phyloP scores from a whole-genome alignment of 2,113 vertebrate species.

The Microcebus griseorufus region DNA sequence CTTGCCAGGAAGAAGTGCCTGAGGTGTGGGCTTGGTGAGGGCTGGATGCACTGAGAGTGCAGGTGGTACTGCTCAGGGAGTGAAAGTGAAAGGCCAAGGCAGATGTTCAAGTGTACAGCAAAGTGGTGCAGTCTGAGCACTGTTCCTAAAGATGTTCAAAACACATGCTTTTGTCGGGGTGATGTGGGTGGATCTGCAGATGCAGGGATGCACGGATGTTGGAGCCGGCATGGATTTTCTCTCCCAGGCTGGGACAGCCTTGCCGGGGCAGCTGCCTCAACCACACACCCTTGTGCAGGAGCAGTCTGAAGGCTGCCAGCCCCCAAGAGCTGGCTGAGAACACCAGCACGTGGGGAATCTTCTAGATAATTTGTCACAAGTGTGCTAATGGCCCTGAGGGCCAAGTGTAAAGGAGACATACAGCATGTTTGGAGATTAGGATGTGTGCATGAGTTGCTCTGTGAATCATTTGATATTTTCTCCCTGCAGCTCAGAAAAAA shows the following conservation, averaged over 20 bases:
- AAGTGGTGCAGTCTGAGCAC: neutral
- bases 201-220: neutral
- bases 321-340: neutral
- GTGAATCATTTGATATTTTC: slow-evolving; percentile 41
- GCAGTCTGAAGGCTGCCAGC: neutral
- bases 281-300: neutral
- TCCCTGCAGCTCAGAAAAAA: slow-evolving; percentile 16
- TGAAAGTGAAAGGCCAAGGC: neutral
- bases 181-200: slow-evolving; percentile 23
- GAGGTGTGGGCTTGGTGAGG: neutral
- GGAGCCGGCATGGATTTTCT: neutral
- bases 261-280: neutral
- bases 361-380: slow-evolving; percentile 53
- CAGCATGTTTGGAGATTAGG: slow-evolving; percentile 43
- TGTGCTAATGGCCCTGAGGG: neutral
- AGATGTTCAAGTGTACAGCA: neutral
- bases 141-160: slow-evolving; percentile 15
- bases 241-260: neutral
- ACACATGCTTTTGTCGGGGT: neutral
- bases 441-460: slow-evolving; percentile 41
- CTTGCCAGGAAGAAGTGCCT: neutral
- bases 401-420: slow-evolving; percentile 33
- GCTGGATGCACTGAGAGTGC: neutral
- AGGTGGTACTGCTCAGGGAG: slow-evolving; percentile 14
- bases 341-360: neutral